phyloP scores from a whole-genome alignment of 2,888 invertebrate species.

The Ashinkailepas kermadecensis region DNA sequence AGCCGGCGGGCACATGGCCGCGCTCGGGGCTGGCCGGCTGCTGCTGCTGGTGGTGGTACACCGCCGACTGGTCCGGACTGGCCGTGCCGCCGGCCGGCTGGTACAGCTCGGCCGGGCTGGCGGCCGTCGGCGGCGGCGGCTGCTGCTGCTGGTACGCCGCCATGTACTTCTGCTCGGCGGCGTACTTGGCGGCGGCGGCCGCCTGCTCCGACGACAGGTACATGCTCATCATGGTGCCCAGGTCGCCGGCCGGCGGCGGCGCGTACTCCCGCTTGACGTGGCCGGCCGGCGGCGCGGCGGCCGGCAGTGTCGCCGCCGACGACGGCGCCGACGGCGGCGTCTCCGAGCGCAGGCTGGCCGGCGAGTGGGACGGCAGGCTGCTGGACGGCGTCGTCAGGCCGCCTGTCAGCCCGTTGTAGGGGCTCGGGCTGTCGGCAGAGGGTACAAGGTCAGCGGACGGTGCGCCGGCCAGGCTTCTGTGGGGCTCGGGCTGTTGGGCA shows the following conservation, averaged over 20 bases:
- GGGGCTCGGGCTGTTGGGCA: too few relatives aligned
- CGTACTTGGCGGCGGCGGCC: not conserved
- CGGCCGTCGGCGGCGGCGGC: not conserved
- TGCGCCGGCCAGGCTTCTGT: too few relatives aligned
- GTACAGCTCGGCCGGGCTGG: not conserved
- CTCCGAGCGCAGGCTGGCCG: constrained; percentile 27
- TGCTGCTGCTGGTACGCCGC: constrained; percentile 3
- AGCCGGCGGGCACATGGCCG: not conserved
- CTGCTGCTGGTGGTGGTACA: not conserved
- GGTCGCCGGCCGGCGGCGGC: not conserved
- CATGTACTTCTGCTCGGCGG: constrained; percentile 4
- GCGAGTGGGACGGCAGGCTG: constrained; percentile 6
- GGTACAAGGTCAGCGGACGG: too few relatives aligned
- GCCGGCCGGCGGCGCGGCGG: constrained; percentile 27
- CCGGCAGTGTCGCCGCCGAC: constrained; percentile 40
- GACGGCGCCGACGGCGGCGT: constrained; percentile 43
- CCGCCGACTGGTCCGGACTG: not conserved
- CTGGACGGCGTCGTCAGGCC: not conserved
- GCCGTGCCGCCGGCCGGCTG: not conserved
- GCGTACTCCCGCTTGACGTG: constrained; percentile 29
- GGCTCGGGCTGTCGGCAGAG: not conserved
- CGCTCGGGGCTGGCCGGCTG: not conserved
- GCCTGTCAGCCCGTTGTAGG: not conserved
- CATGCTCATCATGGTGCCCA: constrained; percentile 10
- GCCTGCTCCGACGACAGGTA: constrained; percentile 11